Percentiles rank a stretch among this genome's conserved stretches.
Conservation (phyloP, 2,888 invertebrate genomes). For the Eretmocerus hayati region DNA sequence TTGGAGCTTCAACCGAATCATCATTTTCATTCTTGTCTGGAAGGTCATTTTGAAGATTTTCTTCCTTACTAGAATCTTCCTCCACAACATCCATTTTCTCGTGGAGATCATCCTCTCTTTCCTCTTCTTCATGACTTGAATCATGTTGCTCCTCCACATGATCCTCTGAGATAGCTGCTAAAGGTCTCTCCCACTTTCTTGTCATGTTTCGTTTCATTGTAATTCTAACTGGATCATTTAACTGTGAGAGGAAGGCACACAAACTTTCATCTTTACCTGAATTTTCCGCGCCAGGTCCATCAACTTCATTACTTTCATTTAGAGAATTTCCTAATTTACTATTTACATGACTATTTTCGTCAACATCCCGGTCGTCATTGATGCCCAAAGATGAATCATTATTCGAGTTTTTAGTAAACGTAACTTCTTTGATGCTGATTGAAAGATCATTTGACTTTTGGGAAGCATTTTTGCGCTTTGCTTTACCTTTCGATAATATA, state of each 20-base stretch:
- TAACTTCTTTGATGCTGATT: too few relatives aligned
- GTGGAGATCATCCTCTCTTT: neutral
- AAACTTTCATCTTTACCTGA: too few relatives aligned
- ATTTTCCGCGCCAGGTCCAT: too few relatives aligned
- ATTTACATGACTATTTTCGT: too few relatives aligned
- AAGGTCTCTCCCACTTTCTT: constrained; percentile 21
- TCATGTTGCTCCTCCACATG: neutral
- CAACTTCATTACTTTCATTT: too few relatives aligned
- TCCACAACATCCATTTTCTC: neutral
- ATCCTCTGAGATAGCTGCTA: constrained; percentile 13
- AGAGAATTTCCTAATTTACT: too few relatives aligned
- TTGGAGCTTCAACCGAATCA: neutral
- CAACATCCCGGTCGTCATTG: too few relatives aligned
- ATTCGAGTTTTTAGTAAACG: too few relatives aligned
- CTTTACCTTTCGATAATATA: neutral
- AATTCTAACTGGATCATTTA: constrained; percentile 29
- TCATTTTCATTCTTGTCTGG: constrained; percentile 10
- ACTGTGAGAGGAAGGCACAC: constrained; percentile 24
- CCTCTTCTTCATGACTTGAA: constrained; percentile 1
- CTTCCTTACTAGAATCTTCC: neutral
- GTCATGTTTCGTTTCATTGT: constrained; percentile 26
- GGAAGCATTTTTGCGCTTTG: too few relatives aligned
- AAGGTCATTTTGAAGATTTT: neutral
- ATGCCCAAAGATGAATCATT: too few relatives aligned
- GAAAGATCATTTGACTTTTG: too few relatives aligned